Conservation (phyloP, 1,140 invertebrate genomes). For the Sesamia nonagrioides region DNA sequence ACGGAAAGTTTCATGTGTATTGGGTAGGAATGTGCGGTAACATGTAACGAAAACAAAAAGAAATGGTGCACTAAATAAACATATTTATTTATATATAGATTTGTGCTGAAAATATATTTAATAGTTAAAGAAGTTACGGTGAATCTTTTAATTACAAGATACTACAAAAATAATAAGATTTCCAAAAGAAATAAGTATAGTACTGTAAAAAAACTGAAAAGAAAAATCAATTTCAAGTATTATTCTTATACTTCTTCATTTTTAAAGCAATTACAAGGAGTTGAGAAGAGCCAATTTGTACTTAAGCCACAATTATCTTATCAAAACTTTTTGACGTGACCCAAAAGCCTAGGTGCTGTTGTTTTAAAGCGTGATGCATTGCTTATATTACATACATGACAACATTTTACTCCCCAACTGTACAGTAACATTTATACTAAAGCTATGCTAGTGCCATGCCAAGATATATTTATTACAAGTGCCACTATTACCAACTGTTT, state of each 20-base stretch:
- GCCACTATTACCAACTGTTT: background rate
- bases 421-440: background rate
- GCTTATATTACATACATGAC: background rate
- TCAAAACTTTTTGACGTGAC: too few species aligned
- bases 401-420: background rate
- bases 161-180: conserved; percentile 13
- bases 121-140: background rate
- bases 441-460: background rate
- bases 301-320: too few species aligned
- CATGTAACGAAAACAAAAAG: conserved; percentile 87
- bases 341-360: too few species aligned
- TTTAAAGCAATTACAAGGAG: conserved; percentile 4
- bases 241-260: conserved; percentile 8
- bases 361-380: background rate
- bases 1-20: conserved; percentile 72
- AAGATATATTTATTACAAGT: background rate
- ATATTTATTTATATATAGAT: conserved; percentile 65
- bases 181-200: background rate
- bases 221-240: background rate
- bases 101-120: conserved; percentile 30
- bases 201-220: background rate
- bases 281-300: conserved; percentile 1
- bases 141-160: background rate
- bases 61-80: conserved; percentile 87
- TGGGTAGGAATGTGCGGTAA: conserved; percentile 84